phyloP scores from a whole-genome alignment of 2,113 vertebrate species.

The Phrynocephalus versicolor region DNA sequence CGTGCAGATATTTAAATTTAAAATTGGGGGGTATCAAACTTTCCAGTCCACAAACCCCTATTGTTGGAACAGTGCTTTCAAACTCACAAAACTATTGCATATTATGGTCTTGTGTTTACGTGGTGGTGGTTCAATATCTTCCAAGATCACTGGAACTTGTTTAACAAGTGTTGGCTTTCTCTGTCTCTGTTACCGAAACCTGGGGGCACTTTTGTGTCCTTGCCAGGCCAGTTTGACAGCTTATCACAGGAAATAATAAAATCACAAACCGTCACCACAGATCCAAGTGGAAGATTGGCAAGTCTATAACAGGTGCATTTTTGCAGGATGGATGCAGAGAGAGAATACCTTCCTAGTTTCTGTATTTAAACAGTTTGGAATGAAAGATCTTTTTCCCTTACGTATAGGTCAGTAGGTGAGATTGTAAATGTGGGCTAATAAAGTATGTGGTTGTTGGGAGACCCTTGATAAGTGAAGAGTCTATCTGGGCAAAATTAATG shows the following conservation, averaged over 20 bases:
- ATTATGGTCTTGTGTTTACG: background rate
- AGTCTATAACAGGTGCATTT: background rate
- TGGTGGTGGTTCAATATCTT: background rate
- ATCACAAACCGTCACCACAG: slow-evolving; percentile 13
- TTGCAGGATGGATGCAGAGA: background rate
- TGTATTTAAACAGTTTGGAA: background rate
- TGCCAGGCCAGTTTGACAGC: slow-evolving; percentile 27
- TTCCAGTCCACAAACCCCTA: background rate
- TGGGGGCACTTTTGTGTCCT: background rate
- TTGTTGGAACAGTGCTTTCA: background rate
- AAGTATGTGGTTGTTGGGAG: background rate
- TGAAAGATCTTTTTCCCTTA: background rate
- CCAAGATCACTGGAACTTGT: accelerated
- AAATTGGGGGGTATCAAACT: too few relatives aligned
- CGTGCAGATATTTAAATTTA: too few relatives aligned
- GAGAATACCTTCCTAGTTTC: background rate
- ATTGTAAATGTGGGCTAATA: background rate
- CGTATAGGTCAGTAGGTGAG: background rate
- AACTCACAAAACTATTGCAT: background rate
- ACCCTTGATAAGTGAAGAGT: background rate
- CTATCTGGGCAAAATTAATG: background rate
- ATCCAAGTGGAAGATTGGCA: background rate
- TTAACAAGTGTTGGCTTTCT: background rate
- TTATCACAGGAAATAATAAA: slow-evolving; percentile 43
- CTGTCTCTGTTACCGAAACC: slow-evolving; percentile 22